These are phyloP conservation scores for Poecilobothrus nobilitatus DNA, from an alignment of 2,888 invertebrate species.

Conservation along the genomic window DNA sequence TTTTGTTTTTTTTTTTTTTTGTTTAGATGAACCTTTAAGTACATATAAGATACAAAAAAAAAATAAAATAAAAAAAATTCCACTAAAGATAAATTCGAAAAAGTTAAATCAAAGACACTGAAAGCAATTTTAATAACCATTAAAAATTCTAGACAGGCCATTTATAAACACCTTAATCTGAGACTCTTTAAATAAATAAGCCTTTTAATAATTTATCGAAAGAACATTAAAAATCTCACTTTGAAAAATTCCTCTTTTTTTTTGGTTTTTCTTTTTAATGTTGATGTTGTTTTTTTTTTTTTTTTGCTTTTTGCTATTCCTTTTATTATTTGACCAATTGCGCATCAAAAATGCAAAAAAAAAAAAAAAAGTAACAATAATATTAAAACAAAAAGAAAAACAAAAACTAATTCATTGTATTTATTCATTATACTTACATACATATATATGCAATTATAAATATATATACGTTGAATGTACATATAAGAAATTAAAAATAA, in stretches of 20 bases:
- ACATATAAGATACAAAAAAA: too few species aligned
- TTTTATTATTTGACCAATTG: not conserved
- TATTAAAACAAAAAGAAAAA: not conserved
- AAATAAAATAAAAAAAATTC: too few species aligned
- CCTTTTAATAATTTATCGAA: constrained; percentile 1
- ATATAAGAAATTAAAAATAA: not conserved
- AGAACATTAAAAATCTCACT: constrained; percentile 6
- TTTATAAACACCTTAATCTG: constrained; percentile 6
- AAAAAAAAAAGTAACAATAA: too few species aligned
- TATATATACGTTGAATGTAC: not conserved
- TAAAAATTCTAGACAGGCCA: constrained; percentile 6
- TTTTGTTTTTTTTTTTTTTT: too few species aligned
- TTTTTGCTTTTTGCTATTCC: not conserved
- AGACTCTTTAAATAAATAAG: constrained; percentile 2
- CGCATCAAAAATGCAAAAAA: not conserved
- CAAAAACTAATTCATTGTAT: not conserved
- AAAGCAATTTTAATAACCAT: constrained; percentile 6
- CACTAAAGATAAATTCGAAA: too few species aligned
- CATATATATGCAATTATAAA: not conserved
- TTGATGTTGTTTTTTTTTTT: not conserved
- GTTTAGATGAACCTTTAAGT: too few species aligned
- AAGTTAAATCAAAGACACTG: constrained; percentile 2
- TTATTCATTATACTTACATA: not conserved
- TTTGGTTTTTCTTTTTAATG: not conserved
- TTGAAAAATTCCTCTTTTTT: not conserved